Percentiles rank a stretch among this genome's conserved stretches.
These are phyloP conservation scores for Netelia inedita DNA, from an alignment of 2,888 invertebrate genomes.

Conservation along the genomic window DNA sequence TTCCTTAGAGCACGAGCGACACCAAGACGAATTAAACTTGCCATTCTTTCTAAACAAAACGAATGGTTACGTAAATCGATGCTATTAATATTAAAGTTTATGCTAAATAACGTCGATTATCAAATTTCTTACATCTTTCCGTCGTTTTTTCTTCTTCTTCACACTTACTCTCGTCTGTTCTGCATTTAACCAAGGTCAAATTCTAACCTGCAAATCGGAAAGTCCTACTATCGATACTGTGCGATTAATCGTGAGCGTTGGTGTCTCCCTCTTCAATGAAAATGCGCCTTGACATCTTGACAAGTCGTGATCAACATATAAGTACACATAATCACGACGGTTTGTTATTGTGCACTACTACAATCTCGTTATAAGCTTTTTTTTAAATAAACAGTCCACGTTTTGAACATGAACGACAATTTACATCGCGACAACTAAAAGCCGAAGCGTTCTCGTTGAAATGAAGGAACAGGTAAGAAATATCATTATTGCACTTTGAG, in stretches of 20 bases:
- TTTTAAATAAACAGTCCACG: background rate
- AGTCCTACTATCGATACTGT: background rate
- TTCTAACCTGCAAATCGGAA: background rate
- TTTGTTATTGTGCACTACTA: background rate
- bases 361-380: background rate
- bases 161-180: background rate
- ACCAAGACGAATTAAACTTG: conserved; percentile 71
- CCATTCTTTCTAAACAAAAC: conserved; percentile 71
- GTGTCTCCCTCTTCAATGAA: background rate
- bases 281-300: conserved; percentile 2
- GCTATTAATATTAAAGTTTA: background rate
- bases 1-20: conserved; percentile 62
- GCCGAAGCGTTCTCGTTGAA: background rate
- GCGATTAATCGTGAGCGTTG: background rate
- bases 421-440: background rate
- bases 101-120: background rate
- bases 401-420: conserved; percentile 29
- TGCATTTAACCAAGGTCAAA: background rate
- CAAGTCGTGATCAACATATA: background rate
- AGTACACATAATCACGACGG: background rate
- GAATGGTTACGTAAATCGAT: background rate
- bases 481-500: background rate
- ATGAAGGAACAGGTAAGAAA: conserved; percentile 40
- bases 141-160: background rate
- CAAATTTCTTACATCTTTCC: background rate